Percentiles rank a stretch among this genome's conserved stretches.
phyloP scores from a whole-genome alignment of 2,113 vertebrate genomes.

The Tauraco erythrolophus region DNA sequence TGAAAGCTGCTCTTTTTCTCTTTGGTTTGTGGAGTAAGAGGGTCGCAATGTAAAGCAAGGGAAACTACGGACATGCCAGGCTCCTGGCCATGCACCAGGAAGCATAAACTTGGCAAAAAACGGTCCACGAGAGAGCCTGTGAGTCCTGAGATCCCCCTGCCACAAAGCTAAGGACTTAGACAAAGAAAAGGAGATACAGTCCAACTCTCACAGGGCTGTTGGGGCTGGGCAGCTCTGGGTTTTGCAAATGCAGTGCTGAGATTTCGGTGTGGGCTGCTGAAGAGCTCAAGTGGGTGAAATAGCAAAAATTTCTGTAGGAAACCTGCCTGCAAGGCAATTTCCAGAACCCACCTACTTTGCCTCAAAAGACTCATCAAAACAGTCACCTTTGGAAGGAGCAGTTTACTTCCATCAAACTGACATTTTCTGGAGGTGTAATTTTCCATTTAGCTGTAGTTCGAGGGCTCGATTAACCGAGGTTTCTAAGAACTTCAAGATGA shows the following conservation, averaged over 20 bases:
- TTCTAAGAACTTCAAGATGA: neutral
- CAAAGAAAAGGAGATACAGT: neutral
- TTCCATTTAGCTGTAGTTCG: neutral
- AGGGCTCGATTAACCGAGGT: neutral
- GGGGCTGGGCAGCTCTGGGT: neutral
- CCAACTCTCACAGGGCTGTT: neutral
- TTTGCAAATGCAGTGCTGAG: neutral
- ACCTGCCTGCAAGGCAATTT: neutral
- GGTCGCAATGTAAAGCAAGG: neutral
- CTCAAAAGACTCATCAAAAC: neutral
- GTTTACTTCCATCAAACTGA: neutral
- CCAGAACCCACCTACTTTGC: neutral
- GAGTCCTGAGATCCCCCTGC: neutral
- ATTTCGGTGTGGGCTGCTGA: constrained; percentile 18
- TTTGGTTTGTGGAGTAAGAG: neutral
- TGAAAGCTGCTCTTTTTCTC: neutral
- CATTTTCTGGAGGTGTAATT: constrained; percentile 25
- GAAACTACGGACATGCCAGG: neutral
- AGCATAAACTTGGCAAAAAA: neutral
- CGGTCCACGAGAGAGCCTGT: neutral
- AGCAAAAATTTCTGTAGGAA: constrained; percentile 25
- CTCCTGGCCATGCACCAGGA: neutral
- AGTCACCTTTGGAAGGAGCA: neutral
- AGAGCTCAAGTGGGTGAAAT: neutral
- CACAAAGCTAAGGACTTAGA: neutral